A percentile compares a stretch with the other conserved stretches of the same genome.
Evolutionary conservation across 2,797 vertebrate species (phyloP).

Genomic region (Tadarida brasiliensis): DNA sequence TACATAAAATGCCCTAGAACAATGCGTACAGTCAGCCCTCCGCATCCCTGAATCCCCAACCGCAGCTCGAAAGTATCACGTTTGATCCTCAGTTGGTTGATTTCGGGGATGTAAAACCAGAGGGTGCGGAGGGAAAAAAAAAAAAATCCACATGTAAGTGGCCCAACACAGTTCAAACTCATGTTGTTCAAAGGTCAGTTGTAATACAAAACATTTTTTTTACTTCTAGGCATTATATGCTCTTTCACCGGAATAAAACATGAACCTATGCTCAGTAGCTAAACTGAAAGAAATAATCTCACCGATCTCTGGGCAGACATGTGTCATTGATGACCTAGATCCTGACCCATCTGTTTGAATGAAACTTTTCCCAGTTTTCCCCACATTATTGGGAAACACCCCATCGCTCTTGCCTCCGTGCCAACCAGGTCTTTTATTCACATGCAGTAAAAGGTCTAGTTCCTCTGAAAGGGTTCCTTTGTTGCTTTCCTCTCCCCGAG

Average conservation of each 20-base stretch:
- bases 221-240: neutral
- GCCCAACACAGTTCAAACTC: neutral
- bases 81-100: neutral
- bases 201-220: conserved; percentile 27
- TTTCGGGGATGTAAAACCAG: neutral
- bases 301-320: neutral
- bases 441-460: neutral
- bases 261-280: neutral
- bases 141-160: neutral
- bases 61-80: neutral
- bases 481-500: neutral
- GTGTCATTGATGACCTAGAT: neutral
- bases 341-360: neutral
- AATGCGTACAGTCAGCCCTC: neutral
- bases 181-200: neutral
- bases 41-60: neutral
- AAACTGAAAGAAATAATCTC: conserved; percentile 8
- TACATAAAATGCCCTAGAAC: neutral
- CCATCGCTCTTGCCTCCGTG: neutral
- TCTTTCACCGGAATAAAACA: conserved; percentile 35
- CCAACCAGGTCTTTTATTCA: neutral
- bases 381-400: neutral
- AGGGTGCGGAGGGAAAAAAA: neutral
- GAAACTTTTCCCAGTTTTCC: neutral
- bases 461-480: neutral